phyloP scores from a whole-genome alignment of 2,113 vertebrate genomes.

The Cranoglanis bouderius region DNA sequence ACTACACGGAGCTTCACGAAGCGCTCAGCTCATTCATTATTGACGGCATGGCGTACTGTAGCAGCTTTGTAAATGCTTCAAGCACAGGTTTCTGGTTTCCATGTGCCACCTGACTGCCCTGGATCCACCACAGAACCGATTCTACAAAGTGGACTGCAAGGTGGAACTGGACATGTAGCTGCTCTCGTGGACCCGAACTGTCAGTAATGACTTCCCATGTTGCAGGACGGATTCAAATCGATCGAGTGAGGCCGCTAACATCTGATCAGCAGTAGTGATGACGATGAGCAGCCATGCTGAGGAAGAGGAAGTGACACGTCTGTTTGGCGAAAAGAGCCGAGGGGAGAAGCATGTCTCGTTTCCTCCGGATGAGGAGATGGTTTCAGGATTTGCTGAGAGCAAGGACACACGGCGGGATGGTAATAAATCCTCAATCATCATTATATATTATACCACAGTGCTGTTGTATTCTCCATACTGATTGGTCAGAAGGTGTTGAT shows the following conservation, averaged over 20 bases:
- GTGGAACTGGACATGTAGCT: background rate
- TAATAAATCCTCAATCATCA: slow-evolving; percentile 47
- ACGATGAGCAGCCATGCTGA: slow-evolving; percentile 43
- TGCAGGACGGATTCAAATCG: too few species aligned
- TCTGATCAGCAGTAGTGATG: slow-evolving; percentile 26
- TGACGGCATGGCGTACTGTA: slow-evolving; percentile 61
- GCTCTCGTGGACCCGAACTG: background rate
- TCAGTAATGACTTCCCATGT: background rate
- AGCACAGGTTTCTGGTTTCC: slow-evolving; percentile 48
- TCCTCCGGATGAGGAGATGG: slow-evolving; percentile 72
- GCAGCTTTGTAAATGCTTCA: slow-evolving; percentile 55
- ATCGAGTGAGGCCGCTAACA: background rate
- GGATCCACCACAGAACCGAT: slow-evolving; percentile 11
- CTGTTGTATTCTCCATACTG: background rate
- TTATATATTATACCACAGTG: background rate
- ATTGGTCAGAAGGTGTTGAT: background rate
- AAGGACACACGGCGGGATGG: slow-evolving; percentile 54
- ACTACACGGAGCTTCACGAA: slow-evolving; percentile 64
- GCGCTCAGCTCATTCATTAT: slow-evolving; percentile 72
- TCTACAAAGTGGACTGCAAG: background rate
- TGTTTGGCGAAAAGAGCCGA: slow-evolving; percentile 55
- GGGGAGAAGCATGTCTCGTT: slow-evolving; percentile 72
- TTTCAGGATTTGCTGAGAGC: slow-evolving; percentile 70
- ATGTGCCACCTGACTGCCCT: slow-evolving; percentile 34
- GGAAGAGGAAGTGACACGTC: slow-evolving; percentile 36